Base-by-base conservation (phyloP, 1,140 invertebrate genomes). In the Elymnias hypermnestra region DNA sequence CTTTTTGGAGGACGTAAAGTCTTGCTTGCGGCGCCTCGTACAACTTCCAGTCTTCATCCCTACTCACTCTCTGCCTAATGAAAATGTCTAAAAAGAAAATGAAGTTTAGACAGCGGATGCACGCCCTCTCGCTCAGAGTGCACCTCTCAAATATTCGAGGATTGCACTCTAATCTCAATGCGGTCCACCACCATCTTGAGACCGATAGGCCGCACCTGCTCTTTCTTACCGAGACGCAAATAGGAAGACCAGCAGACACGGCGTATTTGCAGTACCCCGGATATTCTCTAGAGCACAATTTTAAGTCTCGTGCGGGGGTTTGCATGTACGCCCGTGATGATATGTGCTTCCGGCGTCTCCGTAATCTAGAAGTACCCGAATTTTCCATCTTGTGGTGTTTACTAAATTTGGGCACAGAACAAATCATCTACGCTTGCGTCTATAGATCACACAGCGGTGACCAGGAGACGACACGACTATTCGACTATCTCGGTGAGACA, bases 161-260 rank as follows among this genome's bases (percentile, higher is more conserved):
- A 5, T 13, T 39, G 37, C 19, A 39, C 37, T 39, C 19, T 13
- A 23, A 39, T 39, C 37, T 39, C 37, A 5, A 23, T 3, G 19
- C 37, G 13, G 37, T 39, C 21, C 37, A 39, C 37, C 22, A 39
- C 37, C 37, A 39, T 18, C 19, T 39, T 6, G 9, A 40, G 22
- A 40, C 14, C 14, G 19, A 22, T 7, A 40, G 14, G 22, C 37
- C 21, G 37, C 23, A 40, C 37, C 4, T 40, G 13, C 22, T 26
- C 8, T 25, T 39, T 26, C 25, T 26, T 26, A 26, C 25, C 2
- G 25, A 26, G 25, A 26, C 25, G 25, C 25, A 26, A 26, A 26
- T 26, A 2, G 7, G 25, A 10, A 3, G 9, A 5, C 25, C 25
- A 7, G 25, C 25, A 5, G 25, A 26, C 9, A 10, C 9, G 3